These are phyloP conservation scores for Flabesymbios commensalis DNA, from an alignment of 2,888 invertebrate genomes.

Conservation along the genomic window DNA sequence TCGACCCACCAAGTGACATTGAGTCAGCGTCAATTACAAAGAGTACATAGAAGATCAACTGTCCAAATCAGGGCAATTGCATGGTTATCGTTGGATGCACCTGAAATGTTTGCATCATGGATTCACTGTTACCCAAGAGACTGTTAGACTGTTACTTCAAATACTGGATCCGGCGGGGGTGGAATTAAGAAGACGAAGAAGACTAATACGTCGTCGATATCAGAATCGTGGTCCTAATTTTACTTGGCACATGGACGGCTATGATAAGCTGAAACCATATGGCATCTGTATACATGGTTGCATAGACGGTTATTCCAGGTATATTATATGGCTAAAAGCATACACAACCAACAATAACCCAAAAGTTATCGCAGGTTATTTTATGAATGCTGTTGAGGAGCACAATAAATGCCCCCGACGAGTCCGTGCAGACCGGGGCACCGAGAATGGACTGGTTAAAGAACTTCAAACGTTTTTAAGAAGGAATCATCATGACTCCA, in stretches of 20 bases:
- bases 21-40: too few relatives aligned
- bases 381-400: not conserved
- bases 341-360: not conserved
- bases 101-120: too few relatives aligned
- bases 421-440: not conserved
- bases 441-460: too few relatives aligned
- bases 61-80: too few relatives aligned
- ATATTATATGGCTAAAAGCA: not conserved
- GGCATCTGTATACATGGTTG: slow-evolving; percentile 1
- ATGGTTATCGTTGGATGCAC: too few relatives aligned
- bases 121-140: not conserved
- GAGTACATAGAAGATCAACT: too few relatives aligned
- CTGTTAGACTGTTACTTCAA: not conserved
- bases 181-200: not conserved
- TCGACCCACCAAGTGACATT: too few relatives aligned
- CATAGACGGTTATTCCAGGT: slow-evolving; percentile 1
- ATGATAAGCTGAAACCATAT: not conserved
- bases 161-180: not conserved
- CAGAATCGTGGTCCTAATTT: not conserved
- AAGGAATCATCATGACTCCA: too few relatives aligned
- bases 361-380: not conserved
- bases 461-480: too few relatives aligned
- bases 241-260: not conserved
- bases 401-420: not conserved
- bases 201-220: not conserved